Evolutionary conservation across 1,140 invertebrate species (phyloP).

Genomic region (Nebria ingens): DNA sequence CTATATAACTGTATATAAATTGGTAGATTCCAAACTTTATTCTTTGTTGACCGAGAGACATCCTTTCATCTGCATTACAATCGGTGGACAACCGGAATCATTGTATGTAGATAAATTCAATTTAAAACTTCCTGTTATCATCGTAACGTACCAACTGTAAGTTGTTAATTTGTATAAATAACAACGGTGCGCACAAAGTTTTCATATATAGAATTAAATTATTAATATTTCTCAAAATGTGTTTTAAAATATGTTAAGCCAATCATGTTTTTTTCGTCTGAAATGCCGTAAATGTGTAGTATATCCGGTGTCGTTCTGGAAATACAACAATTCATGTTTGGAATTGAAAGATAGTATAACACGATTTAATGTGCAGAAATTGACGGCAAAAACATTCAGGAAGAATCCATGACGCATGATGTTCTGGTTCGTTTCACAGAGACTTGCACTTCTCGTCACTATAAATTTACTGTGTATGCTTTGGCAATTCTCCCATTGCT

Average conservation of each 20-base stretch:
- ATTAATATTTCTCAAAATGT: too few relatives aligned
- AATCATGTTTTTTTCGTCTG: not conserved
- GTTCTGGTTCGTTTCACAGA: not conserved
- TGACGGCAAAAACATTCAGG: conserved; percentile 4
- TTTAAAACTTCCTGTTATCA: too few relatives aligned
- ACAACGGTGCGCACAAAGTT: too few relatives aligned
- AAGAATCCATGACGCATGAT: not conserved
- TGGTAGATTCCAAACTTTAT: too few relatives aligned
- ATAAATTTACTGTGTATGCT: not conserved
- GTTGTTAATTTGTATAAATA: too few relatives aligned
- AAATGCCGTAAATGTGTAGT: not conserved
- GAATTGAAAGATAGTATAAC: conserved; percentile 3
- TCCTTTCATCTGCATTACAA: not conserved
- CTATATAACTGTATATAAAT: too few relatives aligned
- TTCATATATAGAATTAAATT: too few relatives aligned
- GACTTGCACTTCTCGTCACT: not conserved
- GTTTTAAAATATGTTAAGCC: not conserved
- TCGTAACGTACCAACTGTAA: too few relatives aligned
- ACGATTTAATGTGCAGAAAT: conserved; percentile 5
- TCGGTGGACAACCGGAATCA: not conserved
- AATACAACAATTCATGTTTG: not conserved
- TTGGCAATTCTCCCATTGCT: not conserved
- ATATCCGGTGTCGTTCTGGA: not conserved
- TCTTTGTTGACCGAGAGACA: not conserved
- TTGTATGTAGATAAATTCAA: not conserved